A percentile compares a stretch with the other conserved stretches of the same genome.
Evolutionary conservation across 2,797 vertebrate species (phyloP).

Genomic region (Pogoniulus pusillus): DNA sequence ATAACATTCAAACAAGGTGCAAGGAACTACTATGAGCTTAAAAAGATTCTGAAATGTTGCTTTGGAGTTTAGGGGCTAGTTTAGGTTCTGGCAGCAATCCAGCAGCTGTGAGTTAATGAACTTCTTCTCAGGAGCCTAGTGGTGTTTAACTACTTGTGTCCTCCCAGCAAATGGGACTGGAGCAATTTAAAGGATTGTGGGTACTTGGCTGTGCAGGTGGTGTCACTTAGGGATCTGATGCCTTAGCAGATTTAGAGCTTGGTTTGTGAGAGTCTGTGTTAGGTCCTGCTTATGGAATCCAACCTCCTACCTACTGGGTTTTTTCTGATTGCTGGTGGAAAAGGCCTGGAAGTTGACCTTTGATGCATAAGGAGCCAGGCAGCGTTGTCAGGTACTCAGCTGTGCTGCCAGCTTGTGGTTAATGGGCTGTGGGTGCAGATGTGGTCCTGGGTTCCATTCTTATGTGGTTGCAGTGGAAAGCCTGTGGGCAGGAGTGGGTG

Average conservation of each 20-base stretch:
- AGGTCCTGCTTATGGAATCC: neutral
- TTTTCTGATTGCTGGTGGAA: neutral
- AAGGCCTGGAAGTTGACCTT: neutral
- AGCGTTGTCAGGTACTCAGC: fast-evolving
- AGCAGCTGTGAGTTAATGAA: neutral
- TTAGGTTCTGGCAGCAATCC: neutral
- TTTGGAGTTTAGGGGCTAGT: neutral
- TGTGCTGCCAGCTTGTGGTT: neutral
- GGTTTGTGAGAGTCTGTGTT: fast-evolving
- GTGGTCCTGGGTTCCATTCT: fast-evolving
- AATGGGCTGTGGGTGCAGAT: neutral
- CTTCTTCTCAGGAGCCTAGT: neutral
- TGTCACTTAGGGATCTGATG: neutral
- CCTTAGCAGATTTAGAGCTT: neutral
- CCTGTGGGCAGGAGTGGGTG: neutral
- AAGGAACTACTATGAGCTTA: neutral
- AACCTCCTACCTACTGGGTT: neutral
- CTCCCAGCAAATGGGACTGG: neutral
- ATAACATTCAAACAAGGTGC: neutral
- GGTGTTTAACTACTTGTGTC: neutral
- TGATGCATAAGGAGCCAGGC: neutral
- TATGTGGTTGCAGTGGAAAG: fast-evolving
- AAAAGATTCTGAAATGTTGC: neutral
- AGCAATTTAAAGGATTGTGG: fast-evolving
- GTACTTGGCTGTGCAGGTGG: neutral